phyloP scores from a whole-genome alignment of 2,113 vertebrate genomes.

The Hemiprocne comata region DNA sequence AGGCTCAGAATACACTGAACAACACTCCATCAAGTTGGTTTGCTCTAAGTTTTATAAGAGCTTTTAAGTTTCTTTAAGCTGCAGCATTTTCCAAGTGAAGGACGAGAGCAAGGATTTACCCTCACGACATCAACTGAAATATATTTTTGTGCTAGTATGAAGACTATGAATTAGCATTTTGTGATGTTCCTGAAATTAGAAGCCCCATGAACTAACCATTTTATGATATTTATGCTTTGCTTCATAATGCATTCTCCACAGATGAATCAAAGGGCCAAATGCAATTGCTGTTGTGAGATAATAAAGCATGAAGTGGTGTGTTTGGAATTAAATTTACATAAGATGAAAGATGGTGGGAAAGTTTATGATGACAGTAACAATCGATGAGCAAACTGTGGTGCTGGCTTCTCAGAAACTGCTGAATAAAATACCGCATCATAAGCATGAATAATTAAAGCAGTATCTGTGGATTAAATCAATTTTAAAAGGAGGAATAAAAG shows the following conservation, averaged over 20 bases:
- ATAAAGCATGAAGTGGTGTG: conserved; percentile 79
- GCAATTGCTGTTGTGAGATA: conserved; percentile 77
- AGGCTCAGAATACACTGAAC: not conserved
- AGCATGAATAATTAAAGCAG: conserved; percentile 53
- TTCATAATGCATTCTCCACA: conserved; percentile 82
- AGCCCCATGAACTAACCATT: conserved; percentile 81
- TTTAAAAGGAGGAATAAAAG: conserved; percentile 28
- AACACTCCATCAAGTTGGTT: conserved; percentile 11
- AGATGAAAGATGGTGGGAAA: conserved; percentile 74
- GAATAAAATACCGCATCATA: not conserved
- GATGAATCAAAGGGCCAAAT: conserved; percentile 80
- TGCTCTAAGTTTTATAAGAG: conserved; percentile 52
- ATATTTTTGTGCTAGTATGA: conserved; percentile 65
- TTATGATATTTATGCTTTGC: conserved; percentile 80
- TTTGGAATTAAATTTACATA: conserved; percentile 79
- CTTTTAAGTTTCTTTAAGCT: conserved; percentile 71
- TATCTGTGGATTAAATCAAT: conserved; percentile 40
- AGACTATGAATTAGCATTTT: conserved; percentile 76
- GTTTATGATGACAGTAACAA: conserved; percentile 63
- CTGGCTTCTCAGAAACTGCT: conserved; percentile 36
- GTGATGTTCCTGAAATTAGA: conserved; percentile 79
- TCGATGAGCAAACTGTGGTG: not conserved
- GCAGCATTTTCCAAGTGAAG: conserved; percentile 59
- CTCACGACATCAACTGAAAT: conserved; percentile 52
- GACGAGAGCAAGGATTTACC: conserved; percentile 54